These are phyloP conservation scores for Drosophila willistoni DNA, from an alignment of 1,140 invertebrate species.

Conservation along the genomic window DNA sequence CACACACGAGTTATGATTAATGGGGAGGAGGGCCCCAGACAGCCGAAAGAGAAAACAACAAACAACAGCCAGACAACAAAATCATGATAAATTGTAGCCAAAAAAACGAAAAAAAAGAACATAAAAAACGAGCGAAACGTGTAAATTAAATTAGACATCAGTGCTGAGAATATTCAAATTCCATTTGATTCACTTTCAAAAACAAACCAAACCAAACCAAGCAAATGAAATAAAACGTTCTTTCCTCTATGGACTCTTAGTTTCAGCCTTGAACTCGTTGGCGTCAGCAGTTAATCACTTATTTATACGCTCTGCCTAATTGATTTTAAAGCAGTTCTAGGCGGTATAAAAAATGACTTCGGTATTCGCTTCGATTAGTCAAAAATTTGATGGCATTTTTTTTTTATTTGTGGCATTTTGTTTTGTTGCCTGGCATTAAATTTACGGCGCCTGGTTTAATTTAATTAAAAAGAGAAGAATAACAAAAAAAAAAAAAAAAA, in stretches of 20 bases:
- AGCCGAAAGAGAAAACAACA: slow-evolving; percentile 41
- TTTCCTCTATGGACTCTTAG: slow-evolving; percentile 19
- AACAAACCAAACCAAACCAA: not conserved
- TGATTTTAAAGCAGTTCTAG: slow-evolving; percentile 69
- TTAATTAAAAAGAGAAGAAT: not conserved
- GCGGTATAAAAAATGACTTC: slow-evolving; percentile 14
- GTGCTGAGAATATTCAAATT: slow-evolving; percentile 19
- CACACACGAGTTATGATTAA: slow-evolving; percentile 54
- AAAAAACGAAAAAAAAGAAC: slow-evolving; percentile 3
- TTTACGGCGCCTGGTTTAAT: slow-evolving; percentile 47
- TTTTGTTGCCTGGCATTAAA: not conserved
- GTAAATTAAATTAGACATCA: slow-evolving; percentile 71
- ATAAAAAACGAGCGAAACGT: slow-evolving; percentile 55
- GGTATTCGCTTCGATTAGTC: slow-evolving; percentile 9
- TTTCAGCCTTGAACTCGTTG: slow-evolving; percentile 67
- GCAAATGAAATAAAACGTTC: slow-evolving; percentile 4
- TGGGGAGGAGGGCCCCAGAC: slow-evolving; percentile 20
- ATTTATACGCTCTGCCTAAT: slow-evolving; percentile 61
- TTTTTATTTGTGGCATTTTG: not conserved
- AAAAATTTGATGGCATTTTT: slow-evolving; percentile 5
- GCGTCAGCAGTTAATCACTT: slow-evolving; percentile 61
- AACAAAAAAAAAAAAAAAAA: too few relatives aligned
- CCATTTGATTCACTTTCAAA: slow-evolving; percentile 35
- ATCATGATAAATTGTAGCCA: slow-evolving; percentile 61
- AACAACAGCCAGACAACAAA: slow-evolving; percentile 26